Evolutionary conservation across 2,888 invertebrate species (phyloP).

Genomic region (Mycalesis mineus): DNA sequence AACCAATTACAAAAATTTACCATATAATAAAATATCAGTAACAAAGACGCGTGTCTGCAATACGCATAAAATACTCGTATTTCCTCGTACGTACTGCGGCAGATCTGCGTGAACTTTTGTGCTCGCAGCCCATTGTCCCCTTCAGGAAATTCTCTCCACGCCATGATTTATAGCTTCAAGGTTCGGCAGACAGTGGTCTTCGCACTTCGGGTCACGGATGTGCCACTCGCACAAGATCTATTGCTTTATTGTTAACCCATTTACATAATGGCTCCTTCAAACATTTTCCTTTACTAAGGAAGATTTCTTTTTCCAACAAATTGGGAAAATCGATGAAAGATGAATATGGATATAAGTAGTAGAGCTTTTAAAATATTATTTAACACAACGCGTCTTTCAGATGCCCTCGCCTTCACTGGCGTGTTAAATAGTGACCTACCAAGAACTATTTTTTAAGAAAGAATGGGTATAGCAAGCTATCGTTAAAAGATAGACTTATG

Average conservation of each 20-base stretch:
- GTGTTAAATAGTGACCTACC: too few relatives aligned
- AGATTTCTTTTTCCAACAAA: too few relatives aligned
- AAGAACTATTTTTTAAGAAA: too few relatives aligned
- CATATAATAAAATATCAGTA: neutral
- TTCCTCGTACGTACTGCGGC: neutral
- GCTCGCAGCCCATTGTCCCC: conserved; percentile 6
- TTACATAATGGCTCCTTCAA: conserved; percentile 3
- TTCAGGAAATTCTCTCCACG: conserved; percentile 7
- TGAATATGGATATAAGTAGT: too few relatives aligned
- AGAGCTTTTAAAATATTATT: too few relatives aligned
- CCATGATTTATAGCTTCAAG: conserved; percentile 10
- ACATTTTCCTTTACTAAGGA: neutral
- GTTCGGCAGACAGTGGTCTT: conserved; percentile 11
- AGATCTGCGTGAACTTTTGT: conserved; percentile 1
- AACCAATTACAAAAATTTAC: too few relatives aligned
- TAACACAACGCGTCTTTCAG: too few relatives aligned
- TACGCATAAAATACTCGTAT: neutral
- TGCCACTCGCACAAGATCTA: conserved; percentile 14
- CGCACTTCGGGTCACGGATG: conserved; percentile 9
- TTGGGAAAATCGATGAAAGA: too few relatives aligned
- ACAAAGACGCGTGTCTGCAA: neutral
- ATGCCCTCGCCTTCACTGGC: too few relatives aligned
- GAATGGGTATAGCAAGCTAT: too few relatives aligned
- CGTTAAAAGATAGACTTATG: too few relatives aligned
- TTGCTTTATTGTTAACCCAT: conserved; percentile 11